A percentile compares a stretch with the other conserved stretches of the same genome.
These are phyloP conservation scores for Listrodromus nycthemerus DNA, from an alignment of 2,888 invertebrate species.

Conservation along the genomic window DNA sequence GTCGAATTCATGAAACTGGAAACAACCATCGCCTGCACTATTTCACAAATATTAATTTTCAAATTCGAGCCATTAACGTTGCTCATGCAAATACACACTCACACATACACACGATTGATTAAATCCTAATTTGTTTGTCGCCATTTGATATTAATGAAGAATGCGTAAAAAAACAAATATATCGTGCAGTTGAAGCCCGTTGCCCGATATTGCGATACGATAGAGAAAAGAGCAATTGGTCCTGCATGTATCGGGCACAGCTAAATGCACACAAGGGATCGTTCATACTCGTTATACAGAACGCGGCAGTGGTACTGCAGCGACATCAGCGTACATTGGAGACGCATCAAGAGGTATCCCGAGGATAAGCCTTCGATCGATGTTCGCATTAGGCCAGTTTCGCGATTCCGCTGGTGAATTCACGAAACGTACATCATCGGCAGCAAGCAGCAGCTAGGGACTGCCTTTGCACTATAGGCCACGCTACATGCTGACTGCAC, in stretches of 20 bases:
- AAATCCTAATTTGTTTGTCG: not conserved
- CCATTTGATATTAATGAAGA: not conserved
- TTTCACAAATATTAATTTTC: not conserved
- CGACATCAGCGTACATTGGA: conserved; percentile 32
- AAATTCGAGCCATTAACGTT: not conserved
- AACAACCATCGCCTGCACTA: not conserved
- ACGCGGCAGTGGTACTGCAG: not conserved
- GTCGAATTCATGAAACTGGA: not conserved
- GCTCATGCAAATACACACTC: not conserved
- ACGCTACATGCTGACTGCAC: conserved; percentile 38
- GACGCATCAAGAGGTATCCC: conserved; percentile 50
- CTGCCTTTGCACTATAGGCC: conserved; percentile 36
- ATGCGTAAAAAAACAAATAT: no score
- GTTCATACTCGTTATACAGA: conserved; percentile 46
- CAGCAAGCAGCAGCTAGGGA: conserved; percentile 42
- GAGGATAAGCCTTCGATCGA: conserved; percentile 60
- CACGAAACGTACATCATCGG: conserved; percentile 64
- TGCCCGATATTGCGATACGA: conserved; percentile 6
- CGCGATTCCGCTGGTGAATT: conserved; percentile 48
- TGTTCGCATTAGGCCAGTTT: conserved; percentile 56
- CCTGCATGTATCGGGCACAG: not conserved
- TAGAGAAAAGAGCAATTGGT: conserved; percentile 26
- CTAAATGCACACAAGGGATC: conserved; percentile 40
- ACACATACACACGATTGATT: not conserved
- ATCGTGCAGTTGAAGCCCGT: not conserved